Conservation (phyloP, 2,797 vertebrate species). For the Cirrhinus mrigala region DNA sequence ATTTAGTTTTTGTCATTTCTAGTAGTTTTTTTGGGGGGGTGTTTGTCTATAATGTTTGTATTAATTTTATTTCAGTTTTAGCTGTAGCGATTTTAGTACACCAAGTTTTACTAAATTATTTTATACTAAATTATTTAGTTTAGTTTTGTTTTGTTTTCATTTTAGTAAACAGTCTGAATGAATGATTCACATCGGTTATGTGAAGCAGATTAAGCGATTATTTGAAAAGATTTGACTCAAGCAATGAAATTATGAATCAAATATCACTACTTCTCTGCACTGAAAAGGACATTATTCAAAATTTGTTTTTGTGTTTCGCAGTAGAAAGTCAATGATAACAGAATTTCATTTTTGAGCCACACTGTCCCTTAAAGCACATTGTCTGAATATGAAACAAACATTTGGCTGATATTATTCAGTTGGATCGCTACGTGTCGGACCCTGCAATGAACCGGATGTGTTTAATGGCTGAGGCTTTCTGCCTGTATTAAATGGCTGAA, state of each 20-base stretch:
- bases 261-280: background rate
- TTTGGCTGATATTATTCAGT: constrained; percentile 3
- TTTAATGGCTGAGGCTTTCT: constrained; percentile 33
- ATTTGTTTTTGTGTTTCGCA: background rate
- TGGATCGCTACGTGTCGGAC: constrained; percentile 44
- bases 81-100: too few species aligned
- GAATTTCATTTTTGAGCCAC: background rate
- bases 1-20: too few species aligned
- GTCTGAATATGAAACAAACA: background rate
- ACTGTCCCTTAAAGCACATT: background rate
- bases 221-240: background rate
- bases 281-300: background rate
- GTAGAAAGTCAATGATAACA: background rate
- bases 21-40: too few species aligned
- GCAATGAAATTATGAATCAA: background rate
- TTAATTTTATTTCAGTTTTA: too few species aligned
- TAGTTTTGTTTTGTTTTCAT: too few species aligned
- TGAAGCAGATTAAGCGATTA: background rate
- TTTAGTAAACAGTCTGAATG: too few species aligned
- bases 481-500: constrained; percentile 35
- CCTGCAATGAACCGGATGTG: constrained; percentile 48
- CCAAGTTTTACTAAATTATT: too few species aligned
- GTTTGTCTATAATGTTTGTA: too few species aligned
- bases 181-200: too few species aligned
- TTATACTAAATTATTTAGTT: too few species aligned